Evolutionary conservation across 2,797 vertebrate species (phyloP), one percentile per base, ranked within the genome.

Genomic region (Tolypeutes matacus): DNA sequence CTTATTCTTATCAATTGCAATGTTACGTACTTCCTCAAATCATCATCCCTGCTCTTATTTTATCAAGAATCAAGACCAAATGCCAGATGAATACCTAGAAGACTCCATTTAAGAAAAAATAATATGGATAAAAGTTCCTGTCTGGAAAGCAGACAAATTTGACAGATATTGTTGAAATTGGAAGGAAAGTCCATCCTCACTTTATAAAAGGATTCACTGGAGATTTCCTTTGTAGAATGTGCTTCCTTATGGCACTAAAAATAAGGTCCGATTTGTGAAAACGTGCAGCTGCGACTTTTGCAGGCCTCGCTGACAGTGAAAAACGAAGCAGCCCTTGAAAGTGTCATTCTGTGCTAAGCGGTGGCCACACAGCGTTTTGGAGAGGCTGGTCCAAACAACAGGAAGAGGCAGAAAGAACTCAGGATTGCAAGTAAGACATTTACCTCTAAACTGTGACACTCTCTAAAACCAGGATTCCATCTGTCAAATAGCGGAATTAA

Each of bases 61-160:
- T 65, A 82, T 65, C 34, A 85, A 93, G 87, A 85, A 77, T 82
- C 29, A 39, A 25, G 36, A 88, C 36, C 27, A 84, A 58, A 86
- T 46, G n/a, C 17, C 49, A 21, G 23, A 76, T 73, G 72, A 60
- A 73, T 78, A 53, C 51, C 34, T 15, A 21, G 5, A 86, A n/a
- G 53, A 84, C 9, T 62, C 51, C 86, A 80, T 36, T 31, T 25
- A 60, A 82, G 39, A 5, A 29, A 69, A 51, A 51, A 36, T 51
- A n/a, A 31, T 20, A 18, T 11, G 10, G 36, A 4, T 15, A 20
- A 23, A 56, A 81, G 11, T 65, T 82, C 62, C 46, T 36, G 60
- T 36, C 60, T 60, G 51, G 46, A 90, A 91, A 89, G 64, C 34
- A 75, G 76, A 56, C 53, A 9, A 86, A 58, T 82, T 21, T 46